These are phyloP conservation scores for Synanthedon vespiformis DNA, from an alignment of 2,888 invertebrate species.

Conservation along the genomic window DNA sequence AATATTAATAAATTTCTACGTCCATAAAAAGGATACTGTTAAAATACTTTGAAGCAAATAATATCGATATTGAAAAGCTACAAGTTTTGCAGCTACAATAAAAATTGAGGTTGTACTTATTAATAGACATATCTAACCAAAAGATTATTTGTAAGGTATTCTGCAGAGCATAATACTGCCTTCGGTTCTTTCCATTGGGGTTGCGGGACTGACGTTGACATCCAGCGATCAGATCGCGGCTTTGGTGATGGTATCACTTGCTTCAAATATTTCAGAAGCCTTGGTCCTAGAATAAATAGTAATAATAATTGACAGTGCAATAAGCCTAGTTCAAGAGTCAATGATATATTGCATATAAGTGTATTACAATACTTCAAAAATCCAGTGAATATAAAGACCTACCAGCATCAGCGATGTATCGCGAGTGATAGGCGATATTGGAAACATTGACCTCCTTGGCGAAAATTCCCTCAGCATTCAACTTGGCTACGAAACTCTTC, in stretches of 20 bases:
- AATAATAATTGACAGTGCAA: no score
- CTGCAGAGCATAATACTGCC: conserved; percentile 79
- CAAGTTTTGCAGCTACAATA: no score
- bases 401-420: conserved; percentile 79
- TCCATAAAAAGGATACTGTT: no score
- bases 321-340: no score
- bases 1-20: neutral
- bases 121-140: conserved; percentile 62
- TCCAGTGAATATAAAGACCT: conserved; percentile 2
- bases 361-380: neutral
- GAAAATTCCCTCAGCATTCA: conserved; percentile 80
- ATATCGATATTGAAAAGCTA: no score
- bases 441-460: conserved; percentile 87
- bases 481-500: conserved; percentile 72
- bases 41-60: no score
- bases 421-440: conserved; percentile 91
- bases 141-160: conserved; percentile 90
- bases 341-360: no score
- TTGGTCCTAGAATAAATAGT: conserved; percentile 62
- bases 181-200: conserved; percentile 76
- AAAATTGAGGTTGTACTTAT: neutral
- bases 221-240: conserved; percentile 80
- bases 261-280: conserved; percentile 73
- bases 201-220: conserved; percentile 85
- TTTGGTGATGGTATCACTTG: conserved; percentile 76